phyloP scores from a whole-genome alignment of 2,797 vertebrate genomes.

The Sylvia borin region DNA sequence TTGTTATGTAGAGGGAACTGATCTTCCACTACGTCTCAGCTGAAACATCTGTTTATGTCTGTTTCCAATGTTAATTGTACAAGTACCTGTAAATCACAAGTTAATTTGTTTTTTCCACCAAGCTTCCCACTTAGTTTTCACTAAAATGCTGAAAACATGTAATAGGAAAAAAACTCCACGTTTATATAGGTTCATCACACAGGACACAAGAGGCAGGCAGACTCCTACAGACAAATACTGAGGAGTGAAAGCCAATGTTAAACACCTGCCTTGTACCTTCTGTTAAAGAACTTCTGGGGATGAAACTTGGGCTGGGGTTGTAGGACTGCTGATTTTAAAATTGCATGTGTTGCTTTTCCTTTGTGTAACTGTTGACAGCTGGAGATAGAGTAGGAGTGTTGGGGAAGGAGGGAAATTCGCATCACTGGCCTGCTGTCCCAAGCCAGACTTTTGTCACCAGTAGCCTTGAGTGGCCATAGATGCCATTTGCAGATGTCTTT shows the following conservation, averaged over 20 bases:
- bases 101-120: background rate
- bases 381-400: background rate
- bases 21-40: background rate
- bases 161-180: background rate
- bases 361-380: background rate
- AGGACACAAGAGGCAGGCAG: background rate
- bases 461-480: background rate
- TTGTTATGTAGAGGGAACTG: background rate
- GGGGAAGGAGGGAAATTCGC: background rate
- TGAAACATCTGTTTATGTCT: background rate
- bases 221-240: background rate
- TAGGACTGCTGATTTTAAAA: background rate
- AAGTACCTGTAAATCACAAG: background rate
- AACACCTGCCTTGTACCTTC: background rate
- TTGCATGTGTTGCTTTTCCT: background rate
- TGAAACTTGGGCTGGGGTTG: background rate
- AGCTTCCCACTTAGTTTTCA: background rate
- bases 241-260: background rate
- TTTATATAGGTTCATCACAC: rapidly evolving
- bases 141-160: background rate
- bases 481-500: background rate
- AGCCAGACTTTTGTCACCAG: background rate
- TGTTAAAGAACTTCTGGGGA: background rate
- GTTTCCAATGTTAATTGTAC: background rate
- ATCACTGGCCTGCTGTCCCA: background rate